phyloP scores from a whole-genome alignment of 2,888 invertebrate genomes.

The Cheilosia urbana region DNA sequence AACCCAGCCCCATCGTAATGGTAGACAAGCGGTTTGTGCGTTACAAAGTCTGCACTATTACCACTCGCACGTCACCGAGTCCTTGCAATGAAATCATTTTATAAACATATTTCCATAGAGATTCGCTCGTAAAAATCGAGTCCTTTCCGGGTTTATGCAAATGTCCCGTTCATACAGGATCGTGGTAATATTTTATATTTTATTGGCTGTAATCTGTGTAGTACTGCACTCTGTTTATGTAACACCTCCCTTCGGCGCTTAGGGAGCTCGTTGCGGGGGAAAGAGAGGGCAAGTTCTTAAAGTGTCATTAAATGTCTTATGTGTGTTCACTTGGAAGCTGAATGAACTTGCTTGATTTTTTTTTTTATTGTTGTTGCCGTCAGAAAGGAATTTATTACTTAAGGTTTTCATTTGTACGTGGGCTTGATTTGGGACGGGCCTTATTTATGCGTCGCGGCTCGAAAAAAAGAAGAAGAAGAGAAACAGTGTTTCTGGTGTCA shows the following conservation, averaged over 20 bases:
- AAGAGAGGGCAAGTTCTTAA: constrained; percentile 53
- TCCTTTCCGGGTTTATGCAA: constrained; percentile 53
- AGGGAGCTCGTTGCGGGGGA: not conserved
- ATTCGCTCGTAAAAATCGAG: constrained; percentile 57
- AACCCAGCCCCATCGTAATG: not conserved
- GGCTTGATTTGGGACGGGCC: constrained; percentile 1
- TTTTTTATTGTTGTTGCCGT: constrained; percentile 39
- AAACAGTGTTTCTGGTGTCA: constrained; percentile 18
- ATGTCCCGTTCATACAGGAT: constrained; percentile 24
- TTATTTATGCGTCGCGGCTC: constrained; percentile 36
- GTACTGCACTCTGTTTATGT: constrained; percentile 8
- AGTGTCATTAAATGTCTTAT: constrained; percentile 57
- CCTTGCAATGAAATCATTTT: constrained; percentile 19
- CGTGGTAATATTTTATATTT: constrained; percentile 53
- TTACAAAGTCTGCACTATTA: constrained; percentile 35
- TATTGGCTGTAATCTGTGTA: constrained; percentile 67
- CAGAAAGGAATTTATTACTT: constrained; percentile 55
- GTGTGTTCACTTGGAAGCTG: constrained; percentile 47
- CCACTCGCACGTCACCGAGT: constrained; percentile 26
- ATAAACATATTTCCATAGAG: constrained; percentile 37
- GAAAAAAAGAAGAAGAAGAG: not conserved
- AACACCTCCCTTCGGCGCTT: constrained; percentile 13
- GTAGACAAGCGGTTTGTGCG: constrained; percentile 14
- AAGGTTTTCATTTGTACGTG: constrained; percentile 26
- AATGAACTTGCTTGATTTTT: constrained; percentile 8